Base-by-base conservation (phyloP, 2,888 invertebrate genomes). In the Xylota sylvarum region DNA sequence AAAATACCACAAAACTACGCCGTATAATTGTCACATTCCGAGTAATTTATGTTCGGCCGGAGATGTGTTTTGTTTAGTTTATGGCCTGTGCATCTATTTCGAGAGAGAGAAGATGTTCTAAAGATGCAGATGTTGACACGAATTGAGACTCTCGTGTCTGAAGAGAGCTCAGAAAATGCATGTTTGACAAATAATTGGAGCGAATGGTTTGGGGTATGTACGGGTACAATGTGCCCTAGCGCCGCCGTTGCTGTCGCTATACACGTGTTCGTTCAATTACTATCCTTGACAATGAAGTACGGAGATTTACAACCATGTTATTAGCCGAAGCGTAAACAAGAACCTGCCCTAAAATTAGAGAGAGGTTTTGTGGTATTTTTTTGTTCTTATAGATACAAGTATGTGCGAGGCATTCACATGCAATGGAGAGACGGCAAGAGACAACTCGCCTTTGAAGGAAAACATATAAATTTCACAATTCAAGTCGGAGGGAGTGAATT, bases 101-200 rank as follows among this genome's bases (percentile, higher is more conserved):
- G 58, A 67, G 76, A 56, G 76, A 56, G 23, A 23, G 58, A 46
- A 58, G 9, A 23, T 65, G 50, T 23, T 48, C 50, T 43, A 58
- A 40, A 48, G 64, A 43, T 70, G 80, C 84, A 86, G 85, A 81
- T 86, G 85, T 81, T 77, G 81, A 65, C 73, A 56, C 12, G 62
- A 37, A 43, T 17, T 30, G 70, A 40, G 67, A 70, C 37, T 10
- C 19, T 10, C 40, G 55, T 2, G 1, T 30, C 55, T 19, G 12
- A 37, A 10, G 62, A 40, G 77, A 17, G 55, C 56, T 50, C 40
- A 37, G 67, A 43, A 67, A 67, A 56, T 19, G 55, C 67, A 72
- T 86, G 84, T 86, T 86, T 81, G 81, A 86, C 85, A 86, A 81
- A 86, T 86, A 86, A 86, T 86, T 86, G 85, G 81, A 86, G 72